Evolutionary conservation across 2,113 vertebrate genomes (phyloP).

Genomic region (Corythaeola cristata): DNA sequence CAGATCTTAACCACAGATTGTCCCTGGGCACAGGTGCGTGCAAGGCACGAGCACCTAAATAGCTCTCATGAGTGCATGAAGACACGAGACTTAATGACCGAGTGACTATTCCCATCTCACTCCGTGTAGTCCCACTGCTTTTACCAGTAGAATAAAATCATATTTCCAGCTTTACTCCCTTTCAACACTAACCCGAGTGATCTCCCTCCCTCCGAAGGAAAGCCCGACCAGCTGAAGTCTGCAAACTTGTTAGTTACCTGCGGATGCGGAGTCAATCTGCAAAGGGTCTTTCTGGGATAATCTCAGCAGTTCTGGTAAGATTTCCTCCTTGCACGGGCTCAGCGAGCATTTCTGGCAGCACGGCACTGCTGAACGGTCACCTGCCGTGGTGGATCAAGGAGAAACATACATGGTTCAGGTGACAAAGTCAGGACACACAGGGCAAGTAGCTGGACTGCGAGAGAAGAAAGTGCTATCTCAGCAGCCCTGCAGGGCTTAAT

Average conservation of each 20-base stretch:
- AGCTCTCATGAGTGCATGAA: background rate
- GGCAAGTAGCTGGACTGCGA: background rate
- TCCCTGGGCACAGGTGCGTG: background rate
- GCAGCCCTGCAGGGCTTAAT: background rate
- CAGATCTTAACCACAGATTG: background rate
- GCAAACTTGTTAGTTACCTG: slow-evolving; percentile 63
- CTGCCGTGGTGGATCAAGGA: slow-evolving; percentile 58
- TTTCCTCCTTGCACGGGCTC: slow-evolving; percentile 66
- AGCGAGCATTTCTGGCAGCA: slow-evolving; percentile 77
- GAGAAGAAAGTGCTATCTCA: background rate
- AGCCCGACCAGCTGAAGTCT: background rate
- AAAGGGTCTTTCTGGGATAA: slow-evolving; percentile 56
- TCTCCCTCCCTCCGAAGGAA: background rate
- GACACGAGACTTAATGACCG: background rate
- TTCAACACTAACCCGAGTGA: background rate
- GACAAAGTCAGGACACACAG: background rate
- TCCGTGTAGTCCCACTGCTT: background rate
- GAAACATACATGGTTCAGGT: slow-evolving; percentile 24
- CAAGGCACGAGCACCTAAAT: background rate
- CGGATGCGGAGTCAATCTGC: slow-evolving; percentile 72
- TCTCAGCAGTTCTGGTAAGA: slow-evolving; percentile 66
- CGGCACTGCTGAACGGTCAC: slow-evolving; percentile 66
- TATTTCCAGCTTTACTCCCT: background rate
- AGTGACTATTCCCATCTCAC: background rate
- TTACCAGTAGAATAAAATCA: background rate